A percentile compares a stretch with the other conserved stretches of the same genome.
Conservation (phyloP, 2,113 vertebrate genomes). For the Cynoglossus semilaevis region DNA sequence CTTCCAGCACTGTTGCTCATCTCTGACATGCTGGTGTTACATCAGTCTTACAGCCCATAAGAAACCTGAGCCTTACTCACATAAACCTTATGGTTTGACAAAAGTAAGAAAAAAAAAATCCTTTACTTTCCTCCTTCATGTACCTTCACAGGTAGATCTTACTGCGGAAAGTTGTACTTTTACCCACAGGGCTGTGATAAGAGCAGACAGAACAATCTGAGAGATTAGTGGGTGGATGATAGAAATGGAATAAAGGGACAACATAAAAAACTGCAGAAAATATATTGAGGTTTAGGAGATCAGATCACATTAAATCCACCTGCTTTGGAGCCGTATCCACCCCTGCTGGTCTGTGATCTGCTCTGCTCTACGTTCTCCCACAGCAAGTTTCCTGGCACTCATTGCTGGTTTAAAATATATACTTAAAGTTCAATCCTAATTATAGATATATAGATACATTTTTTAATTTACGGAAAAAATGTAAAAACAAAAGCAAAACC, state of each 20-base stretch:
- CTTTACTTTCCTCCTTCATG: slow-evolving; percentile 28
- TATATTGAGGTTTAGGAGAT: slow-evolving; percentile 20
- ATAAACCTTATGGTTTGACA: not conserved
- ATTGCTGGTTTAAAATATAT: slow-evolving; percentile 1
- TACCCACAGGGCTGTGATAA: slow-evolving; percentile 23
- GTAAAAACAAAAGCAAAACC: no score
- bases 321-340: slow-evolving; percentile 26
- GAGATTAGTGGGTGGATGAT: slow-evolving; percentile 20
- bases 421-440: no score
- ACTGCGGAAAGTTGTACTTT: slow-evolving; percentile 35
- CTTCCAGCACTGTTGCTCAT: no score
- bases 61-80: slow-evolving; percentile 22
- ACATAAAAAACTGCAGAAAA: slow-evolving; percentile 24
- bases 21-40: no score
- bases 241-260: slow-evolving; percentile 26
- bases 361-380: slow-evolving; percentile 3
- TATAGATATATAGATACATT: no score
- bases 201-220: slow-evolving; percentile 5
- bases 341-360: slow-evolving; percentile 26
- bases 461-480: no score
- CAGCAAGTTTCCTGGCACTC: not conserved
- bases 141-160: slow-evolving; percentile 37
- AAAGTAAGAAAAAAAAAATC: slow-evolving; percentile 33
- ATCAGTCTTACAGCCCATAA: not conserved
- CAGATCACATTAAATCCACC: slow-evolving; percentile 22